Base-by-base conservation (phyloP, 2,888 invertebrate genomes). In the Cerceris ruficornis region DNA sequence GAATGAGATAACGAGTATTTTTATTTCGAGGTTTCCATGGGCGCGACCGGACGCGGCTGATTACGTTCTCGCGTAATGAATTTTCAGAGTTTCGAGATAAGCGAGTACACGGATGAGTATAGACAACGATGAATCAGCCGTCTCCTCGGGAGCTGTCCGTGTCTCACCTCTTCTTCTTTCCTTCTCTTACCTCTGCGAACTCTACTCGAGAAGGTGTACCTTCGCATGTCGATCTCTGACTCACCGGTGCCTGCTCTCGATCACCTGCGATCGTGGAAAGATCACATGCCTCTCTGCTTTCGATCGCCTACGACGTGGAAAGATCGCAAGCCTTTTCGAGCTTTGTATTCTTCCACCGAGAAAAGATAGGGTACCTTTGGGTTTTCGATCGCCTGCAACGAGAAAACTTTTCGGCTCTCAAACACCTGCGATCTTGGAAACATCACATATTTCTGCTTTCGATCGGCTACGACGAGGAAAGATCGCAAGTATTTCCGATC, bases 81-180 rank as follows among this genome's bases (percentile, higher is more conserved):
- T 61, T 77, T 65, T 62, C 68, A 41, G 11, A 52, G 52, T n/a
- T n/a, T 13, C 28, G 8, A 14, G 77, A 73, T 73, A 70, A 59
- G 28, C 14, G 58, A 14, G 28, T 46, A 14, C 39, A 13, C 59
- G 60, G 28, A 28, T 28, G 28, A n/a, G 14, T 13, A 42, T 15
- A 17, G 59, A 6, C 28, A 49, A 69, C 66, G 57, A 67, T 83
- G 84, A 83, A 77, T 83, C 83, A 83, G 55, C 64, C 68, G 60
- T 73, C 68, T 64, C 59, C 52, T 67, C 14, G 50, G 52, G 42
- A 69, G 52, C 50, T 60, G 61, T 59, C 65, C 28, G 28, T 28
- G 28, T 28, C 4, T 28, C 4, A 66, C 61, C 42, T 69, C 50
- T 13, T 49, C 14, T 15, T 46, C 14, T 43, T 42, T 46, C 49